Evolutionary conservation across 2,888 invertebrate genomes (phyloP), one percentile per base, ranked within the genome.

Genomic region (Synanthedon andrenaeformis): DNA sequence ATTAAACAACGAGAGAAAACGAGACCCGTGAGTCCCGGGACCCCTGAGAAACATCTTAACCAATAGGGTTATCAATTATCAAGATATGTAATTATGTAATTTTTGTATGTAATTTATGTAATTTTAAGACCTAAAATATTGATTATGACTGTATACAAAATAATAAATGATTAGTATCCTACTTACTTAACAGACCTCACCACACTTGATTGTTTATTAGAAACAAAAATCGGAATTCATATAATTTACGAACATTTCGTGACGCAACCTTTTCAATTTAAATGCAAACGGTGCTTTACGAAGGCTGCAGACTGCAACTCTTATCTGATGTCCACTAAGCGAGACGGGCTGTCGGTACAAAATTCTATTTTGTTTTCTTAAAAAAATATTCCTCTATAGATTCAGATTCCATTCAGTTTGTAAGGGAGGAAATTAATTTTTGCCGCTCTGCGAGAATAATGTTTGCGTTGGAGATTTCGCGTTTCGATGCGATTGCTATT

Each of bases 241-340:
- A 35, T 35, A 8, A 35, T 35, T 35, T 35, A 35, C 35, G 0
- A 35, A 35, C 35, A 12, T 12, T 45, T 45, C n/a, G 45, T 45
- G 2, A 45, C 14, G 45, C 13, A 45, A 45, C 14, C 12, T 45
- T 45, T 45, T 10, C 35, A 45, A 49, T 42, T 23, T 53, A 58
- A 60, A 59, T 59, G 55, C 60, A 58, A 60, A 59, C 58, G 58
- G 51, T 57, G 59, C 58, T 55, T 64, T 62, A 59, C 61, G 57
- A 69, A 69, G 65, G 64, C 45, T 45, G 45, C 14, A 69, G 65
- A 64, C 45, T 45, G 45, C 14, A 58, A 65, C 58, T 66, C 61
- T 74, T 74, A 78, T 74, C 74, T 65, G 73, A 74, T 73, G 63
- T 65, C 63, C 63, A 61, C 60, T 49, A 60, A 59, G 54, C 54